Conservation (phyloP, 1,140 invertebrate genomes). For the Megalopta genalis region DNA sequence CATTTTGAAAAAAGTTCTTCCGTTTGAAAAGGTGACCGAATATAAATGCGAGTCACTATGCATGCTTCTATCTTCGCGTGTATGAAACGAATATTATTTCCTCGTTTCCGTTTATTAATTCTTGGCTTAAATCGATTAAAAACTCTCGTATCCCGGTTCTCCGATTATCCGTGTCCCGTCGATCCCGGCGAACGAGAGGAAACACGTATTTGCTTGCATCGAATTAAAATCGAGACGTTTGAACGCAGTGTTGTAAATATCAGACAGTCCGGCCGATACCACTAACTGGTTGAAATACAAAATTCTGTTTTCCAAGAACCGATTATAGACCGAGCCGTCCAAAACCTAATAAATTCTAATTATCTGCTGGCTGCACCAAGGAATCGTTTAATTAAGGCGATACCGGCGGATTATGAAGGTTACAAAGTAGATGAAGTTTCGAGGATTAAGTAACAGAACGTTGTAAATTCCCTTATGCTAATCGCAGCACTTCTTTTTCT, state of each 20-base stretch:
- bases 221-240: not conserved
- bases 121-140: too few relatives aligned
- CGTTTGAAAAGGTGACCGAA: too few relatives aligned
- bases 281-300: not conserved
- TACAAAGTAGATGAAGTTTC: slow-evolving; percentile 1
- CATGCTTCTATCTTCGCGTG: too few relatives aligned
- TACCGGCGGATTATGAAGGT: slow-evolving; percentile 16
- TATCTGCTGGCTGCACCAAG: not conserved
- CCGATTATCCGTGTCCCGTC: too few relatives aligned
- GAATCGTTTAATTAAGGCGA: slow-evolving; percentile 33
- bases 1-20: too few relatives aligned
- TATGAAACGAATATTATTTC: too few relatives aligned
- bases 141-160: too few relatives aligned
- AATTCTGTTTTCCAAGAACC: not conserved
- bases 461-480: slow-evolving; percentile 36
- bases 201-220: not conserved
- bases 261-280: not conserved
- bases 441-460: slow-evolving; percentile 17
- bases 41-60: too few relatives aligned
- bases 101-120: too few relatives aligned
- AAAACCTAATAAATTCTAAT: slow-evolving; percentile 37
- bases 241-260: not conserved
- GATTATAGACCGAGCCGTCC: not conserved
- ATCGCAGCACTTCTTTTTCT: slow-evolving; percentile 9
- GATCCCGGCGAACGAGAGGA: too few relatives aligned